phyloP scores from a whole-genome alignment of 2,797 vertebrate species.

The Notoglanidium macrostoma region DNA sequence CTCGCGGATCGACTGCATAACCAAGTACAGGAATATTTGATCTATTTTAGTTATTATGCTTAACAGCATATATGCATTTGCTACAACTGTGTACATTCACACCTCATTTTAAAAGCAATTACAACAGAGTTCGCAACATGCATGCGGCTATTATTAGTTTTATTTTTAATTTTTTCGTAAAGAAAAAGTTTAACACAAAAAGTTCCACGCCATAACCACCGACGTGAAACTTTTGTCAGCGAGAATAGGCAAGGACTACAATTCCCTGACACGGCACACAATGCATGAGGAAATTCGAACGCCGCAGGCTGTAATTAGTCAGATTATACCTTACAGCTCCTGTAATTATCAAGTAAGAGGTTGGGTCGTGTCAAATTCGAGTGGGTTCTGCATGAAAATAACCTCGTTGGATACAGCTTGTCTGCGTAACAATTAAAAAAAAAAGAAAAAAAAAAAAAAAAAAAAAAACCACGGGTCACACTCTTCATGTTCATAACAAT shows the following conservation, averaged over 20 bases:
- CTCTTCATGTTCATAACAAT: conserved; percentile 19
- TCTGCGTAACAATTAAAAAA: conserved; percentile 17
- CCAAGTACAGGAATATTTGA: neutral
- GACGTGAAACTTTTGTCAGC: neutral
- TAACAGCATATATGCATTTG: neutral
- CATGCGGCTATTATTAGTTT: neutral
- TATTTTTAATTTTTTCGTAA: neutral
- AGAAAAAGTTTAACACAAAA: conserved; percentile 20
- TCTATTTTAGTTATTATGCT: neutral
- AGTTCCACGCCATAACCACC: conserved; percentile 28
- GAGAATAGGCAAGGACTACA: conserved; percentile 36
- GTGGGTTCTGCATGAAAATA: conserved; percentile 26
- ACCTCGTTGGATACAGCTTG: conserved; percentile 7
- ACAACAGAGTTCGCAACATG: neutral
- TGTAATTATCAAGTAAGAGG: conserved; percentile 41
- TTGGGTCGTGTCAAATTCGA: conserved; percentile 28
- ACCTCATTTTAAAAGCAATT: neutral
- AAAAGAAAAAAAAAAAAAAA: neutral
- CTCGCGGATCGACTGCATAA: conserved; percentile 78
- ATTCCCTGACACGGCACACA: conserved; percentile 35
- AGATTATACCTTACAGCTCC: conserved; percentile 40
- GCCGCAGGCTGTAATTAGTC: conserved; percentile 35
- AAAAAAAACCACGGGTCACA: neutral
- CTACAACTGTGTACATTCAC: neutral
- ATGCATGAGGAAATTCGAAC: conserved; percentile 23